Conservation (phyloP, 2,797 vertebrate species). For the Kryptolebias ocellatus region DNA sequence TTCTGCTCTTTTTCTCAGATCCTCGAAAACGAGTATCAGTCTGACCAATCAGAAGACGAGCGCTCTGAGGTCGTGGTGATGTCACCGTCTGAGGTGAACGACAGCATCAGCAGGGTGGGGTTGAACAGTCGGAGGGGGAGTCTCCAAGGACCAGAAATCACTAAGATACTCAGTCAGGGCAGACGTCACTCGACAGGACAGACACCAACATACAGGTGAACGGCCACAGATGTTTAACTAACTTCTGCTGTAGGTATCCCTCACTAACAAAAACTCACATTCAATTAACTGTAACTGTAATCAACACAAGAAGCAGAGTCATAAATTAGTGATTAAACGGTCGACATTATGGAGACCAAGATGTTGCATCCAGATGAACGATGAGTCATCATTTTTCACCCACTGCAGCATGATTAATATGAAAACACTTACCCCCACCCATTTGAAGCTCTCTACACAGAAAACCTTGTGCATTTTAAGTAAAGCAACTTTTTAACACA, state of each 20-base stretch:
- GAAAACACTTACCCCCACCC: neutral
- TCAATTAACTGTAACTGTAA: neutral
- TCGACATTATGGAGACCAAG: constrained; percentile 4
- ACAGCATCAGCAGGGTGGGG: constrained; percentile 43
- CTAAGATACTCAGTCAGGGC: constrained; percentile 63
- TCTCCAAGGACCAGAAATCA: constrained; percentile 69
- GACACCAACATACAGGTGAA: constrained; percentile 68
- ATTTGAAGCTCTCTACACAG: neutral
- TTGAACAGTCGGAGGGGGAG: constrained; percentile 69
- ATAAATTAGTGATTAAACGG: neutral
- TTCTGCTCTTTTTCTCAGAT: constrained; percentile 66
- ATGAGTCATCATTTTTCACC: constrained; percentile 2
- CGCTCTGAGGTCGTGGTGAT: constrained; percentile 15
- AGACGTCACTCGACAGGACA: constrained; percentile 76
- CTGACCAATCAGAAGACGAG: constrained; percentile 66
- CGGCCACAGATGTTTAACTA: neutral
- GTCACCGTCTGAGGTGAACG: constrained; percentile 57
- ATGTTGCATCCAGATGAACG: constrained; percentile 5
- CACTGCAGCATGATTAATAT: constrained; percentile 1
- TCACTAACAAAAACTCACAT: too few species aligned
- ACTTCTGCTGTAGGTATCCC: neutral
- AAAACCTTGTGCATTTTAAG: constrained; percentile 21
- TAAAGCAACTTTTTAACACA: constrained; percentile 15
- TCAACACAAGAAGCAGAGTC: neutral
- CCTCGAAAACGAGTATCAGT: constrained; percentile 80